Base-by-base conservation (phyloP, 2,888 invertebrate genomes). In the Nebria salina region DNA sequence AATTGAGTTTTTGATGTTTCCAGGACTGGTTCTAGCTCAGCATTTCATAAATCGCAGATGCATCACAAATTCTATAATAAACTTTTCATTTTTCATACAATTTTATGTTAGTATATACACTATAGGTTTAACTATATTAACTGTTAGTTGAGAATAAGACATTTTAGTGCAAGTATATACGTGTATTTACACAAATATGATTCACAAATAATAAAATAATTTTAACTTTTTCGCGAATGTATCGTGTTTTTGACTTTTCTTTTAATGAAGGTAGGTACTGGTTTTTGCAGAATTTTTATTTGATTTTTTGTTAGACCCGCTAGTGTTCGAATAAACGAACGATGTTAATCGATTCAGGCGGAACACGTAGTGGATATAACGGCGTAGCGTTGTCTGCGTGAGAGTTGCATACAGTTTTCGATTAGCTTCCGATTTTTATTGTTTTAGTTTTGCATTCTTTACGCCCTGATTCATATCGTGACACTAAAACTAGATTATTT, bases 391-490 rank as follows among this genome's bases (percentile, higher is more conserved):
- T 54, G 54, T 54, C 54, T 54, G 54, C 54, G 54, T 54, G 54
- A 54, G 13, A 8, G 54, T 54, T 54, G 54, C 54, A 54, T 54
- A 54, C 54, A 54, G 54, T 54, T 54, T 54, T 54, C 54, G 54
- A 54, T 54, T 54, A 54, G 54, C 54, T 54, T 54, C 54, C 54
- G 54, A 54, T 54, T 68, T 68, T 68, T 68, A 25, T 68, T 68
- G 15, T 70, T 70, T 70, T 70, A 25, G 25, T 70, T 70, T 70
- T 34, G 25, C 26, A 70, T 26, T 26, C 70, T 70, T 70, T 70
- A 25, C 70, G 70, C 20, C 70, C 70, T 70, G 70, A 70, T 70
- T 70, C 70, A 34, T 70, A 34, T 34, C 11, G 70, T 15, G 70
- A 34, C 25, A 11, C 70, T 70, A 70, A 70, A 70, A 20, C 70